phyloP scores from a whole-genome alignment of 2,797 vertebrate species.

The Chromobotia macracanthus region DNA sequence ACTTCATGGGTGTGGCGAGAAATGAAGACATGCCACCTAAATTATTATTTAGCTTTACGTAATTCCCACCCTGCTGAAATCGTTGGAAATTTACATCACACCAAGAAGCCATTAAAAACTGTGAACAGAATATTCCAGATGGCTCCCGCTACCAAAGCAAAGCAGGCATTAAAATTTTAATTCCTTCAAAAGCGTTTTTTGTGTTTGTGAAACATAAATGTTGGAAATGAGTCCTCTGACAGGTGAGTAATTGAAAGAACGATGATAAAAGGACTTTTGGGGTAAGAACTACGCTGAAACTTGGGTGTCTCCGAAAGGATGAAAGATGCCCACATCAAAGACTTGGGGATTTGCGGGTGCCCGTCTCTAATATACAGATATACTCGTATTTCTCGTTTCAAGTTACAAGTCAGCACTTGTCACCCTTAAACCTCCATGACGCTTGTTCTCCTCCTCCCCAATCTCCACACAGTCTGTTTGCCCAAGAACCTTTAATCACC shows the following conservation, averaged over 20 bases:
- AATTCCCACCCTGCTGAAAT: background rate
- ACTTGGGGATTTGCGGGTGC: conserved; percentile 42
- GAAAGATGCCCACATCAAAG: conserved; percentile 68
- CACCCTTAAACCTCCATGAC: conserved; percentile 66
- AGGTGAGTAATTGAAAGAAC: conserved; percentile 54
- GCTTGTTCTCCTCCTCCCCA: conserved; percentile 58
- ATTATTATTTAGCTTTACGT: conserved; percentile 10
- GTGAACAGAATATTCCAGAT: conserved; percentile 29
- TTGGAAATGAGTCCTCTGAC: conserved; percentile 48
- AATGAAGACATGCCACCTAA: background rate
- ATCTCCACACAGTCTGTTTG: conserved; percentile 49
- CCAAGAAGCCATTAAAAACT: conserved; percentile 24
- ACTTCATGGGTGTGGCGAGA: background rate
- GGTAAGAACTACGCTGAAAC: conserved; percentile 55
- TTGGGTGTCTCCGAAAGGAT: conserved; percentile 58
- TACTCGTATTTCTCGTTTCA: conserved; percentile 59
- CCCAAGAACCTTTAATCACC: conserved; percentile 39
- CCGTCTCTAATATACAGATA: conserved; percentile 54
- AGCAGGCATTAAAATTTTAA: conserved; percentile 57
- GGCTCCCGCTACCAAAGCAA: conserved; percentile 14
- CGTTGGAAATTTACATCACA: conserved; percentile 25
- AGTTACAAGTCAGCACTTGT: conserved; percentile 67
- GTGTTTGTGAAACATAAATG: conserved; percentile 53
- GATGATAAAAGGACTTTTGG: conserved; percentile 57
- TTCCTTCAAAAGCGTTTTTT: conserved; percentile 50